Base-by-base conservation (phyloP, 1,140 invertebrate species). In the Hyphantria cunea region DNA sequence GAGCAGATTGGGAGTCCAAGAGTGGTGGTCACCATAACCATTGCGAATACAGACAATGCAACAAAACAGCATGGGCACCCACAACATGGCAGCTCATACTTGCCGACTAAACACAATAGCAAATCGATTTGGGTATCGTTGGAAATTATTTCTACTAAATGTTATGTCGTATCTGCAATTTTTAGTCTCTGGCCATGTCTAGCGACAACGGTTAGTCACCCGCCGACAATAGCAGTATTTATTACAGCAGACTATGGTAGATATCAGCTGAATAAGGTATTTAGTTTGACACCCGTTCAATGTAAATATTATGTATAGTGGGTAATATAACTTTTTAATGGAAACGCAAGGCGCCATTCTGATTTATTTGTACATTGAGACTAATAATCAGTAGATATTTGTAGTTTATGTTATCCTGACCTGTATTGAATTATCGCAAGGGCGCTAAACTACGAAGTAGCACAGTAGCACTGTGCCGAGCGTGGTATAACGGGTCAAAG, bases 121-220 rank as follows among this genome's bases (percentile, higher is more conserved):
- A n/a, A n/a, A n/a, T n/a, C n/a, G n/a, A n/a, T n/a, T n/a, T n/a
- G n/a, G n/a, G n/a, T n/a, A n/a, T n/a, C n/a, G n/a, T n/a, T n/a
- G n/a, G n/a, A n/a, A n/a, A n/a, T n/a, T n/a, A n/a, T n/a, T n/a
- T n/a, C n/a, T n/a, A n/a, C n/a, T n/a, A n/a, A n/a, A n/a, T n/a
- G n/a, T n/a, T n/a, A n/a, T n/a, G n/a, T n/a, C 9, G 31, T 31
- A 33, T 45, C 33, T 63, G 13, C 17, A 49, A 6, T 49, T 54
- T 49, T 70, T 76, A 79, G 17, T 78, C 76, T 80, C 68, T 76
- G 75, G 14, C 51, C 44, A 2, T 45, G 75, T 78, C 74, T 82
- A 72, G 72, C 58, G 15, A 60, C 66, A 41, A 67, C 72, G 75
- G 74, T 83, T 85, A 83, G 76, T 85, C 78, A 82, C 71, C 64